A percentile compares a stretch with the other conserved stretches of the same genome.
Evolutionary conservation across 2,113 vertebrate genomes (phyloP).

Genomic region (Fregetta grallaria): DNA sequence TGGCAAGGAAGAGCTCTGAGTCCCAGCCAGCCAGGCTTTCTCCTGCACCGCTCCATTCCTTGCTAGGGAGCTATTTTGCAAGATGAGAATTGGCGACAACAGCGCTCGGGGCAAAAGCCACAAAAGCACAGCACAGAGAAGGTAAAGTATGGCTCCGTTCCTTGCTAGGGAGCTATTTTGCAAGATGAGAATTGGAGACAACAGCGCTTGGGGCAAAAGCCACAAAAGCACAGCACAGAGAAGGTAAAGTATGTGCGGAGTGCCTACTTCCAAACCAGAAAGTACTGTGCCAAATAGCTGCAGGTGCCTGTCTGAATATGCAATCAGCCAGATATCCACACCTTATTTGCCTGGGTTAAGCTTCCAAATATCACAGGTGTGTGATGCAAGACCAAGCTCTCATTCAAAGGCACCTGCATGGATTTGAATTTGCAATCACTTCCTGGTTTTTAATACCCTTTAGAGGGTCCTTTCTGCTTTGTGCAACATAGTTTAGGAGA

Average conservation of each 20-base stretch:
- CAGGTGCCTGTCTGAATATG: conserved; percentile 73
- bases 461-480: conserved; percentile 45
- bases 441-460: conserved; percentile 58
- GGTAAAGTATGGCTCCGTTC: not conserved
- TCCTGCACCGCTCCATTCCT: not conserved
- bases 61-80: no score
- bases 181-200: conserved; percentile 33
- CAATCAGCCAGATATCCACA: conserved; percentile 72
- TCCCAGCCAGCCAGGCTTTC: not conserved
- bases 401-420: conserved; percentile 67
- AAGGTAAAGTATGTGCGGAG: conserved; percentile 42
- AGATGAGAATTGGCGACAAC: no score
- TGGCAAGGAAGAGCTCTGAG: not conserved
- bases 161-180: conserved; percentile 17
- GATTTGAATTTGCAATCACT: conserved; percentile 69
- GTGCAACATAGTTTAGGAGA: not conserved
- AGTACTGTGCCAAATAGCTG: conserved; percentile 62
- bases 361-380: conserved; percentile 75
- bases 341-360: conserved; percentile 68
- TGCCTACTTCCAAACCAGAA: conserved; percentile 62
- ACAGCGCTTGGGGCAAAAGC: conserved; percentile 23
- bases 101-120: no score
- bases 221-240: conserved; percentile 31
- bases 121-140: no score
- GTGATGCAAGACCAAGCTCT: conserved; percentile 58